Percentiles rank a stretch among this genome's conserved stretches.
Evolutionary conservation across 2,113 vertebrate species (phyloP).

Genomic region (Phoenicopterus ruber): DNA sequence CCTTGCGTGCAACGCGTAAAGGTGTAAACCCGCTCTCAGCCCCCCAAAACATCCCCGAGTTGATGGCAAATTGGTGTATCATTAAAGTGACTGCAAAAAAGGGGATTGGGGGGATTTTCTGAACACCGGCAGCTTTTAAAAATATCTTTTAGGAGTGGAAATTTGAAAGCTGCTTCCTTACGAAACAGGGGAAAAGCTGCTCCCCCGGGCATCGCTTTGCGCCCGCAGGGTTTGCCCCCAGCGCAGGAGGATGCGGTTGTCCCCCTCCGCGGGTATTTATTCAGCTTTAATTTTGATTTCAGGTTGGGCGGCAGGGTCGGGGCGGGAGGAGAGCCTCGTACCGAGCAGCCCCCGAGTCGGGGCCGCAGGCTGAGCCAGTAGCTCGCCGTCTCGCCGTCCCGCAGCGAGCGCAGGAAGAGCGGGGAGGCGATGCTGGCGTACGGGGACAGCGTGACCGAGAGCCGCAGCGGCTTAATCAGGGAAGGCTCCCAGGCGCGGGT

Average conservation of each 20-base stretch:
- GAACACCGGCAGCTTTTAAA: neutral
- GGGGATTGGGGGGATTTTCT: neutral
- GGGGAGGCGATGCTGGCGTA: conserved; percentile 77
- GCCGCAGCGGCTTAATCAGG: conserved; percentile 76
- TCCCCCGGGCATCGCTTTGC: rapidly evolving
- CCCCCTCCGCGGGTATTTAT: rapidly evolving
- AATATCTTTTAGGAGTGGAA: neutral
- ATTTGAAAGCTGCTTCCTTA: neutral
- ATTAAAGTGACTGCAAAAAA: rapidly evolving
- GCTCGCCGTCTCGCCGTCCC: conserved; percentile 63
- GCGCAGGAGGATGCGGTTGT: rapidly evolving
- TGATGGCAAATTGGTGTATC: neutral
- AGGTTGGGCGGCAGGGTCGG: neutral
- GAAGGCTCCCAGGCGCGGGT: conserved; percentile 70
- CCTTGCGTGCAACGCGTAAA: rapidly evolving
- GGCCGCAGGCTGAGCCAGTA: conserved; percentile 83
- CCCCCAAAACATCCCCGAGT: rapidly evolving
- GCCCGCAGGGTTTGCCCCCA: too few relatives aligned
- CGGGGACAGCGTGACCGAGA: conserved; percentile 85
- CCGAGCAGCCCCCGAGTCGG: conserved; percentile 68
- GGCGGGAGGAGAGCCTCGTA: neutral
- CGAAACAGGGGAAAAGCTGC: rapidly evolving
- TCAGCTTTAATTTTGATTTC: neutral
- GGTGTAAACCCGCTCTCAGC: neutral
- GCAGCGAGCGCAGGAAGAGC: conserved; percentile 81